These are phyloP conservation scores for Mormyrops attenuatus DNA, from an alignment of 2,797 vertebrate species.

Conservation along the genomic window DNA sequence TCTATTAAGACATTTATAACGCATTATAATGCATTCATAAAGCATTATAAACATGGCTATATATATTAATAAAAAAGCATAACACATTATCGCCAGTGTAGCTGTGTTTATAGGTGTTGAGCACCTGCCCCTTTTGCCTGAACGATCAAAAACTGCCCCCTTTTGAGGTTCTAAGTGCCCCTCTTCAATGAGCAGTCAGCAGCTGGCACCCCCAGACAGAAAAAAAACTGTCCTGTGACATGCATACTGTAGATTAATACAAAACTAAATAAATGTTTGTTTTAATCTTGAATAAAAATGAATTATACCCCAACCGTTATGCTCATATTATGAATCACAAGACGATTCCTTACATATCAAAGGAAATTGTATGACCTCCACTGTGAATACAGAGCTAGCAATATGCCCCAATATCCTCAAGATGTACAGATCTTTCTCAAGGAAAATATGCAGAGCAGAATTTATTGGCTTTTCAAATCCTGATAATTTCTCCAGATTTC, in stretches of 20 bases:
- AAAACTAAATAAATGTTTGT: not conserved
- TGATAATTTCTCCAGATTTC: not conserved
- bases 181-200: not conserved
- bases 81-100: not conserved
- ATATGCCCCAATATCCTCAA: not conserved
- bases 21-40: not conserved
- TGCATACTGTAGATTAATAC: not conserved
- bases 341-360: not conserved
- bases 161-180: not conserved
- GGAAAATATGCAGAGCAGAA: not conserved
- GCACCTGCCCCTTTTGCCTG: not conserved
- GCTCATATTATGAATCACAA: not conserved
- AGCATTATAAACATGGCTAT: not conserved
- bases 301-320: not conserved
- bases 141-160: not conserved
- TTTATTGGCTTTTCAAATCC: not conserved
- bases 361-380: not conserved
- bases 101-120: not conserved
- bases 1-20: not conserved
- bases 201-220: not conserved
- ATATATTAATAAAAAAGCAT: not conserved
- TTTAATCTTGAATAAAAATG: not conserved
- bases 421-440: not conserved
- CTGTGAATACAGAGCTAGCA: not conserved
- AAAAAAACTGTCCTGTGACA: not conserved